Evolutionary conservation across 2,797 vertebrate species (phyloP).

Genomic region (Coranthus polyacanthus): DNA sequence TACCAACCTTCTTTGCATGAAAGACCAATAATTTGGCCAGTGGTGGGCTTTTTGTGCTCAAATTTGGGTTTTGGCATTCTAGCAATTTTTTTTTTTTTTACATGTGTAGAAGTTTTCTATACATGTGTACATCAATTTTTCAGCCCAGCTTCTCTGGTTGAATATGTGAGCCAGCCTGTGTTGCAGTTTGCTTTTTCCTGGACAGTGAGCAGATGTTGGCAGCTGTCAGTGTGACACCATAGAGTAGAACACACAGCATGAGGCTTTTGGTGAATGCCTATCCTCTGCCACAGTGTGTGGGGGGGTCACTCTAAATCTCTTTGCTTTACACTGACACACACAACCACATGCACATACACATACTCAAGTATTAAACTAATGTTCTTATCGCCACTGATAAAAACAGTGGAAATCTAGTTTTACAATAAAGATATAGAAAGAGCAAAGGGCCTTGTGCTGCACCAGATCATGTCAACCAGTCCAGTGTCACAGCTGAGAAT

Average conservation of each 20-base stretch:
- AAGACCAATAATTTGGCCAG: too few species aligned
- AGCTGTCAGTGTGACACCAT: constrained; percentile 37
- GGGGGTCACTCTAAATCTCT: constrained; percentile 46
- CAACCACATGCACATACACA: too few species aligned
- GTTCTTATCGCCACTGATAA: constrained; percentile 1
- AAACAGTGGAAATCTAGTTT: too few species aligned
- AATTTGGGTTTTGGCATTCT: too few species aligned
- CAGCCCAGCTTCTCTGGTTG: neutral
- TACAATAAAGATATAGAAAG: neutral
- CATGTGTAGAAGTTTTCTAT: too few species aligned
- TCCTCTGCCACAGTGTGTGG: constrained; percentile 28
- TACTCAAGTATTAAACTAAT: constrained; percentile 1
- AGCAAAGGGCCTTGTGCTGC: too few species aligned
- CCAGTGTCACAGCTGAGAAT: too few species aligned
- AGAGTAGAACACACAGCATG: constrained; percentile 45
- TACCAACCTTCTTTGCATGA: too few species aligned
- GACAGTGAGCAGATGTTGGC: constrained; percentile 56
- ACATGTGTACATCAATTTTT: neutral
- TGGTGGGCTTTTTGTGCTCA: too few species aligned
- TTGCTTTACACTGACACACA: constrained; percentile 6
- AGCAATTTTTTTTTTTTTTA: too few species aligned
- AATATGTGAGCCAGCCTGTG: neutral
- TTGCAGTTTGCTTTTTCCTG: constrained; percentile 28
- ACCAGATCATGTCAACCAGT: too few species aligned
- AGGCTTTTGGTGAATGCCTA: constrained; percentile 33